Base-by-base conservation (phyloP, 2,797 vertebrate species). In the Cheracebus regulus region DNA sequence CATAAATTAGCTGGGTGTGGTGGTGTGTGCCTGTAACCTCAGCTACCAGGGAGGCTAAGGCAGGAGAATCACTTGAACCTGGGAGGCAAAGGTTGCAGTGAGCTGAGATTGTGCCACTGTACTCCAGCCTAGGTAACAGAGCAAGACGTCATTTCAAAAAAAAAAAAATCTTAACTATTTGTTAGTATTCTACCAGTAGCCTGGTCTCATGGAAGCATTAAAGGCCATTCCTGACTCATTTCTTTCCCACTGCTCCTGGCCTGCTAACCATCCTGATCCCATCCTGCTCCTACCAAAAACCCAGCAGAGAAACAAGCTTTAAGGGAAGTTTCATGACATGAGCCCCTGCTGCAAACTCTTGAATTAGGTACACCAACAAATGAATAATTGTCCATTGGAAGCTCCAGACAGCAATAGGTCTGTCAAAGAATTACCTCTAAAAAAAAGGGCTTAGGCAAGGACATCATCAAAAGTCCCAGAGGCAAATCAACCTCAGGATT, bases 101-200 rank as follows among this genome's bases (percentile, higher is more conserved):
- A 64, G 61, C 30, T 33, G 61, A 64, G 61, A n/a, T n/a, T 15
- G 1, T 15, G 33, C 30, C 14, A 64, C 14, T 64, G 61, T 30
- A 64, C 61, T 64, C 61, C 33, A 33, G 15, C 61, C 61, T n/a
- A 30, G 61, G 61, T n/a, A 33, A 64, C 30, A 64, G 61, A 64
- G 61, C 61, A 0, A 64, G 61, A 64, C 1, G 61, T 17, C 30
- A 17, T n/a, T 30, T 64, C 30, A 61, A 61, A 61, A 64, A 83
- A 61, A 64, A 83, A 89, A 81, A 26, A 28, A 67, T 39, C 87
- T 97, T 79, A 61, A 92, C 81, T 94, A 79, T 78, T 70, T 95
- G 48, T 79, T 73, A 76, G 20, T 76, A 76, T 85, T 97, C 81
- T 52, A 96, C 57, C 36, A 85, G 76, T 46, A 81, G 95, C 24